Percentiles rank a stretch among this genome's conserved stretches.
phyloP scores from a whole-genome alignment of 1,140 invertebrate genomes.

The Musca domestica region DNA sequence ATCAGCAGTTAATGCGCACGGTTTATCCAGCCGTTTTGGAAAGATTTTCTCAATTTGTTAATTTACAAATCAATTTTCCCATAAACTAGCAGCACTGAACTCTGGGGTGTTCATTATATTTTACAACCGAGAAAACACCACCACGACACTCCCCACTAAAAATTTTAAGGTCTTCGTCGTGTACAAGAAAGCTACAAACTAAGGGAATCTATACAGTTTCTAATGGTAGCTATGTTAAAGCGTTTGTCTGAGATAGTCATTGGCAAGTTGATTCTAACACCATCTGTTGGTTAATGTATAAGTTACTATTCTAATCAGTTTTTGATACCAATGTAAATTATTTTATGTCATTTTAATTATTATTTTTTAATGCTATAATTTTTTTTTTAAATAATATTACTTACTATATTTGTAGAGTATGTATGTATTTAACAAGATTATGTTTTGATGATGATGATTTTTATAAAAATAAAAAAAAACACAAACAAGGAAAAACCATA shows the following conservation, averaged over 20 bases:
- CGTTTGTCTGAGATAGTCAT: no score
- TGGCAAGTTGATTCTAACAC: no score
- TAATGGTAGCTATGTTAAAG: no score
- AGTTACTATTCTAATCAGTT: constrained; percentile 21
- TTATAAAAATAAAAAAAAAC: no score
- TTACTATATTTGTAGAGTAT: no score
- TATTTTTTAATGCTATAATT: constrained; percentile 7
- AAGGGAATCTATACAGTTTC: no score
- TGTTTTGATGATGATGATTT: constrained; percentile 1
- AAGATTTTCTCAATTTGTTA: constrained; percentile 59
- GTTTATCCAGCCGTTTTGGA: constrained; percentile 67
- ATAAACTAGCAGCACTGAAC: constrained; percentile 5
- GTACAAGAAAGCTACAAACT: no score
- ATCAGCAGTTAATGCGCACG: constrained; percentile 67
- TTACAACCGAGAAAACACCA: no score
- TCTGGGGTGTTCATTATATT: no score
- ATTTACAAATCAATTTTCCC: constrained; percentile 26
- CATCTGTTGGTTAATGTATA: constrained; percentile 18
- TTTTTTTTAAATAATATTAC: not conserved
- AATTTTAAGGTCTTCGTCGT: no score
- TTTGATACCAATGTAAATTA: constrained; percentile 23
- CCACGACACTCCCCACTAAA: no score
- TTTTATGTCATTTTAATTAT: constrained; percentile 17
- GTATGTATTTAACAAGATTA: constrained; percentile 7
- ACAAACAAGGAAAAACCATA: no score